Conservation (phyloP, 2,797 vertebrate genomes). For the Xenentodon cancila region DNA sequence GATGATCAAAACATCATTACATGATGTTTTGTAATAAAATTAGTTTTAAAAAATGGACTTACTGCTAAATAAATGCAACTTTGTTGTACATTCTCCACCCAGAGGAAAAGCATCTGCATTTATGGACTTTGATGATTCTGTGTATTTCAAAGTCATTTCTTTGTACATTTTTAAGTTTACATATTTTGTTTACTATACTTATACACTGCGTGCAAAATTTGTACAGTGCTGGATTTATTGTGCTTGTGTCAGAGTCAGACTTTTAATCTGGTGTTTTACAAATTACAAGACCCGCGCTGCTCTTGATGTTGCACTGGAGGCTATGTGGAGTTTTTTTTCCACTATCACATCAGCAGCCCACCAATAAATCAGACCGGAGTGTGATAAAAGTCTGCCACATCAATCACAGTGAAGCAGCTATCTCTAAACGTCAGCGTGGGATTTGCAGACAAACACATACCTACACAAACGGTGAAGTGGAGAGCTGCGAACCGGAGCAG, state of each 20-base stretch:
- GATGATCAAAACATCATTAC: no score
- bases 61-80: background rate
- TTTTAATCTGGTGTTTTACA: conserved; percentile 14
- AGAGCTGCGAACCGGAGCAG: conserved; percentile 6
- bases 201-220: background rate
- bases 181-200: background rate
- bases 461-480: conserved; percentile 37
- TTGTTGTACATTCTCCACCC: no score
- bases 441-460: conserved; percentile 52
- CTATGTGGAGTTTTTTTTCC: conserved; percentile 23
- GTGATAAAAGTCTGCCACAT: background rate
- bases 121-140: no score
- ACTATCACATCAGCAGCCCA: background rate
- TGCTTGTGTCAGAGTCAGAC: background rate
- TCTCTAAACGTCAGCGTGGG: conserved; percentile 18
- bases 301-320: background rate
- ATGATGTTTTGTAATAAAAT: no score
- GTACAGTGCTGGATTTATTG: background rate
- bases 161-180: background rate
- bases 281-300: conserved; percentile 17
- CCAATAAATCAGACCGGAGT: conserved; percentile 11
- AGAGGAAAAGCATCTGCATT: no score
- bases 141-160: no score
- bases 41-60: no score
- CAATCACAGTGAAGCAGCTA: background rate